phyloP scores from a whole-genome alignment of 2,888 invertebrate genomes.

The Abrostola tripartita region DNA sequence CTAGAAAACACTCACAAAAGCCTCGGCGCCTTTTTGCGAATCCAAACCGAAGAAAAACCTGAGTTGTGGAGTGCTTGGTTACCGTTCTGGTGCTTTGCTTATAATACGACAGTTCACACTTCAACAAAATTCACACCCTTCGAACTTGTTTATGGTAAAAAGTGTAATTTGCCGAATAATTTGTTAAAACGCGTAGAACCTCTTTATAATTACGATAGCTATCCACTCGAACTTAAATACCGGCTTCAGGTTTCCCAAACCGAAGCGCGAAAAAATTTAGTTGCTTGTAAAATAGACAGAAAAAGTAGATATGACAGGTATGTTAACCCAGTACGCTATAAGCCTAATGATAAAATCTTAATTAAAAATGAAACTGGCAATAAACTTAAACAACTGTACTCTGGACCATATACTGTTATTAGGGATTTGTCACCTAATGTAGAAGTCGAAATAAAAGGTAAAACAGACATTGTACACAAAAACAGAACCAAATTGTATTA shows the following conservation, averaged over 20 bases:
- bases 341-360: background rate
- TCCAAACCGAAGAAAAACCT: background rate
- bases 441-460: too few species aligned
- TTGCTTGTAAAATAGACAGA: conserved; percentile 14
- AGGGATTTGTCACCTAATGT: background rate
- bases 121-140: conserved; percentile 6
- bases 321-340: background rate
- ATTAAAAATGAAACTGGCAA: background rate
- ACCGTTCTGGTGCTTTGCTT: conserved; percentile 10
- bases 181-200: background rate
- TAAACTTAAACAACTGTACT: background rate
- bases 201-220: conserved; percentile 22
- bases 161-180: conserved; percentile 4
- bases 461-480: too few species aligned
- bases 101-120: conserved; percentile 10
- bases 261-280: conserved; percentile 41
- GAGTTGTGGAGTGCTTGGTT: conserved; percentile 8
- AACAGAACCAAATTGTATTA: too few species aligned
- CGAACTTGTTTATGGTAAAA: conserved; percentile 24
- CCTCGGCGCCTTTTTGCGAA: conserved; percentile 26
- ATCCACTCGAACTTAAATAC: conserved; percentile 38
- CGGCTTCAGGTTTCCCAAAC: conserved; percentile 34
- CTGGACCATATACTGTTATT: background rate
- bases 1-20: conserved; percentile 37
- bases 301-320: background rate